These are phyloP conservation scores for Drosophila pseudotakahashii DNA, from an alignment of 2,888 invertebrate genomes.

Conservation along the genomic window DNA sequence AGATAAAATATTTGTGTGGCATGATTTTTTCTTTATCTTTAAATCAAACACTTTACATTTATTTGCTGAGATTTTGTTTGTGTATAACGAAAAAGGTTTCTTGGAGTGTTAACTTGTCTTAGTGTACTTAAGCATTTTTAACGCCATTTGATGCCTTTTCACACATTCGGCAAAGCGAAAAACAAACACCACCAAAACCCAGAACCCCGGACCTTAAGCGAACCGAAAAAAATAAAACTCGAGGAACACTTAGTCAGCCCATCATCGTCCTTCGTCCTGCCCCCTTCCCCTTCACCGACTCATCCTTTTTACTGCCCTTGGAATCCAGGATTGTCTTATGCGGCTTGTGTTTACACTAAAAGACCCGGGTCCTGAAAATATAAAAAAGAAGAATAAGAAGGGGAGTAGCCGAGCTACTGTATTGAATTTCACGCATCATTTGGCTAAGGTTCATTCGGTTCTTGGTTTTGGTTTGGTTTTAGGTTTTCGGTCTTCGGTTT, in stretches of 20 bases:
- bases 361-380: conserved; percentile 31
- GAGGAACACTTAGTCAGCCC: conserved; percentile 73
- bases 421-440: conserved; percentile 78
- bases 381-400: not conserved
- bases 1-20: no score
- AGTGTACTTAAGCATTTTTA: conserved; percentile 74
- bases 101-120: conserved; percentile 23
- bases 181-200: conserved; percentile 58
- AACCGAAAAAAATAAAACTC: conserved; percentile 50
- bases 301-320: conserved; percentile 29
- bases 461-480: conserved; percentile 32
- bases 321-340: conserved; percentile 46
- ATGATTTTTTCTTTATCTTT: no score
- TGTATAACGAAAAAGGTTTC: not conserved
- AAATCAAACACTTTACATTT: no score
- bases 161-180: conserved; percentile 67
- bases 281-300: not conserved
- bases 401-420: conserved; percentile 46
- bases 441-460: conserved; percentile 65
- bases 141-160: conserved; percentile 80
- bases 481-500: conserved; percentile 8
- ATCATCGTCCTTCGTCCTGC: conserved; percentile 28
- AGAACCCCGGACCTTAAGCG: conserved; percentile 19
- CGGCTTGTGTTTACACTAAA: conserved; percentile 71
- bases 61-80: no score